These are phyloP conservation scores for Mactromeris polynyma DNA, from an alignment of 2,888 invertebrate genomes.

Conservation along the genomic window DNA sequence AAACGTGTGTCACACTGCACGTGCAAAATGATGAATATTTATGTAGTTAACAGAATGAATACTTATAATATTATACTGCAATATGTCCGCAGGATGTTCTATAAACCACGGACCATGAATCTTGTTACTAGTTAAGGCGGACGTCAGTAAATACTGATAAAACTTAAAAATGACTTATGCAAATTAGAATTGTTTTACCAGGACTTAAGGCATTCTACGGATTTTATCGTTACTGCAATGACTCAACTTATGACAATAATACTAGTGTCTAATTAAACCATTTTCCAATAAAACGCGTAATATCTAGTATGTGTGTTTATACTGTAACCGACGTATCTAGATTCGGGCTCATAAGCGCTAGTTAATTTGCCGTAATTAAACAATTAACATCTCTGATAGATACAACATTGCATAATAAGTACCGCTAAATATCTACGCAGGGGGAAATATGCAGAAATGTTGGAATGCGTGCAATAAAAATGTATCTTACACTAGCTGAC, in stretches of 20 bases:
- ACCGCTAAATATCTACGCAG: neutral
- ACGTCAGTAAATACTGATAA: neutral
- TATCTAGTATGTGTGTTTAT: neutral
- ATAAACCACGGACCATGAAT: neutral
- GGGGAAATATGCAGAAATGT: neutral
- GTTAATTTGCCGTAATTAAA: neutral
- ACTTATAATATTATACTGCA: neutral
- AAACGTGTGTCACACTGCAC: neutral
- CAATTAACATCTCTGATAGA: neutral
- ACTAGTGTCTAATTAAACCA: neutral
- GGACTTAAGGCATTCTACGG: neutral
- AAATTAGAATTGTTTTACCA: neutral
- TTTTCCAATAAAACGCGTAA: neutral
- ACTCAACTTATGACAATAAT: neutral
- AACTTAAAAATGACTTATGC: slow-evolving; percentile 10
- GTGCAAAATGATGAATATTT: neutral
- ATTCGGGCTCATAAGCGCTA: neutral
- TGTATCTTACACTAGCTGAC: neutral
- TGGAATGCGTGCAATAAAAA: neutral
- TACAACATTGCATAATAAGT: neutral
- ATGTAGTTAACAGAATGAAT: neutral
- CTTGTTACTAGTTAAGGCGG: neutral
- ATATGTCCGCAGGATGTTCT: neutral
- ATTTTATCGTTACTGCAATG: neutral
- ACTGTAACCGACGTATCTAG: neutral